Evolutionary conservation across 2,797 vertebrate species (phyloP).

Genomic region (Nyctibius grandis): DNA sequence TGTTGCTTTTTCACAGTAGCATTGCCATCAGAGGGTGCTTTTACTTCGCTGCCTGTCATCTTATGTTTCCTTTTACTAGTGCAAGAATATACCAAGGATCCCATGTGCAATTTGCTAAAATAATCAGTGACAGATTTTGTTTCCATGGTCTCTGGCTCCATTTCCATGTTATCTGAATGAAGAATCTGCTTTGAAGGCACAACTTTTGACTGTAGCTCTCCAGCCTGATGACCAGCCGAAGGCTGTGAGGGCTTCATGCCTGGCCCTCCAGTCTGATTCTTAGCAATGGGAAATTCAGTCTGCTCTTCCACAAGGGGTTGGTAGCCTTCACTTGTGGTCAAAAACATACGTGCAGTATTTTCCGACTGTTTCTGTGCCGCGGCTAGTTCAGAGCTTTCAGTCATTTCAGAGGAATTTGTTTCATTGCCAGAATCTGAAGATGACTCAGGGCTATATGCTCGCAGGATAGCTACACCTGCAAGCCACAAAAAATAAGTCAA

Average conservation of each 20-base stretch:
- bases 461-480: conserved; percentile 97
- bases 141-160: conserved; percentile 99
- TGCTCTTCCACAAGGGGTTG: conserved; percentile 86
- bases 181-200: conserved; percentile 92
- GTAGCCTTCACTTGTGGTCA: conserved; percentile 86
- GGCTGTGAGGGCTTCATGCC: conserved; percentile 74
- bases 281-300: conserved; percentile 80
- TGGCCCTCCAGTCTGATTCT: conserved; percentile 69
- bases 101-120: conserved; percentile 94
- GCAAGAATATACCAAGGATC: conserved; percentile 84
- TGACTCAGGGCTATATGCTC: conserved; percentile 97
- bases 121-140: conserved; percentile 96
- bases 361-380: conserved; percentile 92
- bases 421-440: conserved; percentile 99
- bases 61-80: conserved; percentile 85
- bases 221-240: conserved; percentile 71
- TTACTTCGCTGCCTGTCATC: conserved; percentile 77
- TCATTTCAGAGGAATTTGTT: conserved; percentile 99
- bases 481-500: conserved; percentile 80
- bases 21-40: conserved; percentile 72
- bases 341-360: conserved; percentile 87
- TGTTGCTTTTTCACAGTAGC: conserved; percentile 80
- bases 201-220: conserved; percentile 83
- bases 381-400: conserved; percentile 94
- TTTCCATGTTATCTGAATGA: conserved; percentile 92